Base-by-base conservation (phyloP, 1,140 invertebrate species). In the Pseudomyrmex gracilis region DNA sequence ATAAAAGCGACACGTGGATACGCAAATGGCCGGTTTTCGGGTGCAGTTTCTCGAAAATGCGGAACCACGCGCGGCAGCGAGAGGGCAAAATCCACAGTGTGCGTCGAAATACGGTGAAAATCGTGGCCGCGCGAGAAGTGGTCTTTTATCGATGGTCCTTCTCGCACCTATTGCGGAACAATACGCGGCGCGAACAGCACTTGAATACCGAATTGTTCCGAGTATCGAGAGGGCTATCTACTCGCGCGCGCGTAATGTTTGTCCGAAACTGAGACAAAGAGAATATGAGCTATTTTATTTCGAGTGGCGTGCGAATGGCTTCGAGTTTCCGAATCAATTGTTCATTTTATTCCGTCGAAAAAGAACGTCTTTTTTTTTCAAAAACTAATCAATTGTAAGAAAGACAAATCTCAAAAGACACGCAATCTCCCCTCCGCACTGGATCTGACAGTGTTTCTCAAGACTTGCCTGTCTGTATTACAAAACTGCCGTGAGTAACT, bases 121-220 rank as follows among this genome's bases (percentile, higher is more conserved):
- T 67, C 73, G 73, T n/a, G 47, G 47, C 73, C 13, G 47, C 10
- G 24, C 24, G 4, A 34, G 34, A 77, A 77, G 73, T 77, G 73
- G 73, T n/a, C 73, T 67, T 77, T 67, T 49, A 67, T 67, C 24
- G 73, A n/a, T 9, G n/a, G 7, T 13, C 67, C 61, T 45, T 49
- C 24, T 17, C 64, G 49, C 64, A 20, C 45, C 9, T 22, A 22
- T 13, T 67, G 34, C 61, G 45, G 58, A 34, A 22, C 73, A 66
- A 77, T 67, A 67, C 43, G 47, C 47, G 8, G 73, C 61, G 47
- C 61, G 47, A 67, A 77, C 55, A 45, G 73, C 67, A 53, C 73
- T 76, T 66, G 73, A 76, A 76, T 66, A 66, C 24, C 60, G 47
- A 76, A 76, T 76, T 76, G 73, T 76, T 76, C 47, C 45, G 45